Evolutionary conservation across 1,140 invertebrate genomes (phyloP).

Genomic region (Bombus polaris): DNA sequence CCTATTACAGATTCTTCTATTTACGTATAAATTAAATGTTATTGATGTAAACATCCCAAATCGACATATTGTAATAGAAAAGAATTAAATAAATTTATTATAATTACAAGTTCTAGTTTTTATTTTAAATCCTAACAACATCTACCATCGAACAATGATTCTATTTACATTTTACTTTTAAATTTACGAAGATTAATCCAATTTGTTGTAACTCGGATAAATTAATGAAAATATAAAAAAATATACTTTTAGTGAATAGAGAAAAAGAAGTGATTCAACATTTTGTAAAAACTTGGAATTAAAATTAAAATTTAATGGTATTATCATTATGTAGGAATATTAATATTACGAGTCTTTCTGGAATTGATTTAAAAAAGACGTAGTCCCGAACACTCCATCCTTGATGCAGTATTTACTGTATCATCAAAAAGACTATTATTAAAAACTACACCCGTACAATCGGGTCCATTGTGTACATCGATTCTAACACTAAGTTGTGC

Average conservation of each 20-base stretch:
- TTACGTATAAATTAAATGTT: conserved; percentile 67
- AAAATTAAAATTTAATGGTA: not conserved
- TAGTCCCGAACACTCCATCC: conserved; percentile 95
- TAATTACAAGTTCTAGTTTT: conserved; percentile 34
- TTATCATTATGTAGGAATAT: too few relatives aligned
- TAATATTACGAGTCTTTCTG: too few relatives aligned
- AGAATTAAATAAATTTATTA: conserved; percentile 77
- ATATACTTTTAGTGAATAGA: conserved; percentile 69
- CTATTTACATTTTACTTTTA: not conserved
- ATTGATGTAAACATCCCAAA: conserved; percentile 73
- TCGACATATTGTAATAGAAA: conserved; percentile 73
- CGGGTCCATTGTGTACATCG: conserved; percentile 89
- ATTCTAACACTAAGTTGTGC: conserved; percentile 93
- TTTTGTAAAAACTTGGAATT: conserved; percentile 79
- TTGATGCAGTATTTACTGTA: conserved; percentile 93
- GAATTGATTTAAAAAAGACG: conserved; percentile 84
- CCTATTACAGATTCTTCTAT: conserved; percentile 42
- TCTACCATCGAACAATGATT: not conserved
- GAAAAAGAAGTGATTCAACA: conserved; percentile 76
- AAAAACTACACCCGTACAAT: conserved; percentile 94
- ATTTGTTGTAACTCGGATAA: conserved; percentile 64
- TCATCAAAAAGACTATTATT: conserved; percentile 97
- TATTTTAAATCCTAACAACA: conserved; percentile 2
- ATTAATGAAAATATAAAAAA: conserved; percentile 66
- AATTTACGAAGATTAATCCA: conserved; percentile 13